phyloP scores from a whole-genome alignment of 2,113 vertebrate genomes.

The Anarrhichthys ocellatus region DNA sequence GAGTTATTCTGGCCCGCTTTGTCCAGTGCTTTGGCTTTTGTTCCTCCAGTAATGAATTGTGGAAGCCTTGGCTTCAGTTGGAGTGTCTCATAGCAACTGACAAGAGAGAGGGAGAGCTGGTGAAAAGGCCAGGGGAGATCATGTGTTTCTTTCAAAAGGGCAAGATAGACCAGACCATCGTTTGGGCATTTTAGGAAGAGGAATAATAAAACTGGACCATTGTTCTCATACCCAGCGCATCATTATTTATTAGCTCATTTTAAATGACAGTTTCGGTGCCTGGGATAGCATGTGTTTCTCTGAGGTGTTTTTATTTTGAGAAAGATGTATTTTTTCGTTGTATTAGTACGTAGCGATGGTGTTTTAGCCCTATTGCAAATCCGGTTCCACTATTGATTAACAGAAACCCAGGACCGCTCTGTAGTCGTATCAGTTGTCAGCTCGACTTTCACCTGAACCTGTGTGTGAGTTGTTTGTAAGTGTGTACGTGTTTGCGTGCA shows the following conservation, averaged over 20 bases:
- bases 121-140: slow-evolving; percentile 71
- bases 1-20: slow-evolving; percentile 79
- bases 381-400: slow-evolving; percentile 32
- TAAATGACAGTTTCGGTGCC: not conserved
- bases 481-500: not conserved
- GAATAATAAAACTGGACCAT: slow-evolving; percentile 32
- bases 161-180: slow-evolving; percentile 53
- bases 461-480: not conserved
- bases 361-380: slow-evolving; percentile 28
- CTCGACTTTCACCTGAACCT: slow-evolving; percentile 41
- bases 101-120: slow-evolving; percentile 70
- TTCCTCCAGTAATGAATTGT: slow-evolving; percentile 82
- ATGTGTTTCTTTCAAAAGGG: slow-evolving; percentile 67
- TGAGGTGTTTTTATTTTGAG: not conserved
- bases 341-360: not conserved
- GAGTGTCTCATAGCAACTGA: slow-evolving; percentile 84
- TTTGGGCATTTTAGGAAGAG: slow-evolving; percentile 37
- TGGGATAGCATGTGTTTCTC: not conserved
- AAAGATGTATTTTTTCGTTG: slow-evolving; percentile 7
- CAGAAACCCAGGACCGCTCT: slow-evolving; percentile 35
- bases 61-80: slow-evolving; percentile 80
- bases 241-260: slow-evolving; percentile 28
- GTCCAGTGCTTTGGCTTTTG: slow-evolving; percentile 78
- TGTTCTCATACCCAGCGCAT: not conserved
- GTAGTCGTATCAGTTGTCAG: slow-evolving; percentile 16